Base-by-base conservation (phyloP, 2,797 vertebrate species). In the Rhinophrynus dorsalis region DNA sequence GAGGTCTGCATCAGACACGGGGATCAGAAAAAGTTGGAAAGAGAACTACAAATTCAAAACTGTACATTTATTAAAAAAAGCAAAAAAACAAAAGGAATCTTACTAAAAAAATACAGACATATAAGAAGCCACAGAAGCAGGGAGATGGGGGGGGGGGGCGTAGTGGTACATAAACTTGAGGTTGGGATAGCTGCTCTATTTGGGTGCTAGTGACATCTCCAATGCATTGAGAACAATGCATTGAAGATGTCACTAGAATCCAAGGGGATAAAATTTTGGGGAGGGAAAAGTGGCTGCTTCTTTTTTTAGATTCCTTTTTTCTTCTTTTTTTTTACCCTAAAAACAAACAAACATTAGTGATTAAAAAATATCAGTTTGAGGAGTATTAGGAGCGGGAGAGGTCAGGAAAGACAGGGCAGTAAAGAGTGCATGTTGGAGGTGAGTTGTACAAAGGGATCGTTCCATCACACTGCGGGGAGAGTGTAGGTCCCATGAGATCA, bases 291-390 rank as follows among this genome's bases (percentile, higher is more conserved):
- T 75, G 77, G 10, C 3, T 33, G 8, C 17, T 9, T 33, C 32
- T 69, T 29, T 30, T 42, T 42, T 33, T 56, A 44, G 38, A 50
- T 64, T 64, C 61, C 27, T 30, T 63, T 50, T 63, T 21, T 26
- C n/a, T n/a, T n/a, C n/a, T 48, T 48, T 40, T 40, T 42, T 59
- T 69, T 69, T 42, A 54, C 59, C 48, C 40, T 47, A 71, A 63
- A 71, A 58, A 56, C 23, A 48, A 23, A 55, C 1, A 24, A 84
- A 80, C 77, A 83, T 85, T 88, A 84, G 71, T 0, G 3, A 80
- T 80, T 74, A 82, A 78, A 83, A 81, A 81, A 73, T 83, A 85
- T 81, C 85, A 79, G 80, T 84, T 60, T 76, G 75, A 73, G 71
- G 81, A 77, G 73, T 79, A 77, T 45, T 50, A 62, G 52, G 71